Base-by-base conservation (phyloP, 2,113 vertebrate genomes). In the Vombatus ursinus region DNA sequence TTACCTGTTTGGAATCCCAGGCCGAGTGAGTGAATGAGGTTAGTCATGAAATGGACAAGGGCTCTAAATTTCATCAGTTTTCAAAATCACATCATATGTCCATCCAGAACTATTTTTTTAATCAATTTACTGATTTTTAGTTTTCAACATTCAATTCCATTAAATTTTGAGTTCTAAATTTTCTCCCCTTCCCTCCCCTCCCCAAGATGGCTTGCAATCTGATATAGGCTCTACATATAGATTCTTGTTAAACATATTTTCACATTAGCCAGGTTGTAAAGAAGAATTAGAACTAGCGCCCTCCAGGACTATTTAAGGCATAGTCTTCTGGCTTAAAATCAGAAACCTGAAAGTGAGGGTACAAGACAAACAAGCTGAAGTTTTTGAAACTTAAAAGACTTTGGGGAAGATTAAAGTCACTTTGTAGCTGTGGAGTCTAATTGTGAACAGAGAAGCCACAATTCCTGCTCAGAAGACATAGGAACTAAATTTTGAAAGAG, bases 291-390 rank as follows among this genome's bases (percentile, higher is more conserved):
- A 52, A 52, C 52, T 52, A 19, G 3, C 22, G 52, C 48, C 84
- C 25, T 28, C 16, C 23, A 24, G 23, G 22, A 53, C 52, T 92
- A 5, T 91, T 28, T 47, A 3, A 68, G 92, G 44, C 52, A 50
- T 51, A 49, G 24, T 61, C 50, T 92, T 84, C 84, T 91, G 24
- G 14, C 77, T 96, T 90, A 89, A 96, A 96, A 52, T 90, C 52
- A 92, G 92, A 50, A 96, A 90, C 50, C 50, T 52, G 47, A 93
- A 95, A 93, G 93, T 31, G 92, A 57, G 0, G 50, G 48, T 44
- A 8, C 26, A 49, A 92, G 54, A 48, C 52, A 90, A 91, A 89
- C 48, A 28, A 51, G 22, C 54, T 25, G 4, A 89, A n/a, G 2
- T 89, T 25, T n/a, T 23, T 61, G 50, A 48, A 50, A 51, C n/a